Conservation (phyloP, 2,888 invertebrate genomes). For the Lasiommata megera region DNA sequence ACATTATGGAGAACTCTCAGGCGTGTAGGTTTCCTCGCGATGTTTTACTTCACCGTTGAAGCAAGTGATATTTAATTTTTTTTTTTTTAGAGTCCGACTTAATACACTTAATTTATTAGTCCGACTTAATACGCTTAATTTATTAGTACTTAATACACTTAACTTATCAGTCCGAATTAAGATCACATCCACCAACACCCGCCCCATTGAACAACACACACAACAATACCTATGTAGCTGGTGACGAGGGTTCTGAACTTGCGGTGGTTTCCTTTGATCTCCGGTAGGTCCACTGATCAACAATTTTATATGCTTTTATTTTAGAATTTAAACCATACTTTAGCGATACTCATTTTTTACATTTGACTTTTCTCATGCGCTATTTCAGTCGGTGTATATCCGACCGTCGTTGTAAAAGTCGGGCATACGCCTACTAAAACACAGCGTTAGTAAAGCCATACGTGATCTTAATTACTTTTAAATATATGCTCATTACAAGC, state of each 20-base stretch:
- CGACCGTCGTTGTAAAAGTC: neutral
- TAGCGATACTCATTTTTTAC: neutral
- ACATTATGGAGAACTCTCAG: no score
- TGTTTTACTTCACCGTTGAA: no score
- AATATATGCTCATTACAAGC: no score
- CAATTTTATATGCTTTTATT: constrained; percentile 31
- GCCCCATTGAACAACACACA: constrained; percentile 37
- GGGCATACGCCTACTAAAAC: neutral
- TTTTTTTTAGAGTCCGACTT: neutral
- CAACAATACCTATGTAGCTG: constrained; percentile 97
- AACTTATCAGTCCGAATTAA: no score
- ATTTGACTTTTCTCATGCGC: neutral
- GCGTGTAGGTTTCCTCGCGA: no score
- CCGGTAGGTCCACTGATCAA: constrained; percentile 96
- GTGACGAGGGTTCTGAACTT: constrained; percentile 99
- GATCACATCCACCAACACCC: constrained; percentile 39
- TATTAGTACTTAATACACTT: no score
- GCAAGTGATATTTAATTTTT: no score
- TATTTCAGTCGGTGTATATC: neutral
- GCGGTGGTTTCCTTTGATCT: constrained; percentile 98
- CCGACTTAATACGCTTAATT: no score
- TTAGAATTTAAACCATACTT: neutral
- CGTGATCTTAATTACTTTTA: neutral
- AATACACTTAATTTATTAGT: no score
- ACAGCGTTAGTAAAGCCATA: neutral